Evolutionary conservation across 1,140 invertebrate species (phyloP).

Genomic region (Aphis gossypii): DNA sequence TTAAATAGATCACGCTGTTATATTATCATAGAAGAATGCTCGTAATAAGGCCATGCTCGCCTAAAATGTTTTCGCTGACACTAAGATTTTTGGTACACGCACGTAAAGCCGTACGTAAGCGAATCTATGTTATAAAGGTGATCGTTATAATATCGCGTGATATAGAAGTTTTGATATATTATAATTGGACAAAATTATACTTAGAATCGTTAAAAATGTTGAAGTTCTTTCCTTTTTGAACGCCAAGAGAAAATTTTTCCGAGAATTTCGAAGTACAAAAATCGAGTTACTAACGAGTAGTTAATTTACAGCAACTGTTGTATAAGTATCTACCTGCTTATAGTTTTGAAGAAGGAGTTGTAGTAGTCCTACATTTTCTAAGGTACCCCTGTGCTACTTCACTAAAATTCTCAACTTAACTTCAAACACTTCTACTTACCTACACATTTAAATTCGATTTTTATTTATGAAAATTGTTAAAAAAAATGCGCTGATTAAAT

Average conservation of each 20-base stretch:
- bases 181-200: background rate
- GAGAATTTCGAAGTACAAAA: accelerated
- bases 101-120: too few relatives aligned
- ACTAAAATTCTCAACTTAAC: background rate
- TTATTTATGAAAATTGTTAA: background rate
- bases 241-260: background rate
- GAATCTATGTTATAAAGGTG: background rate
- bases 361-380: background rate
- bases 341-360: background rate
- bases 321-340: background rate
- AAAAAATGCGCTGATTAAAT: background rate
- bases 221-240: background rate
- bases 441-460: background rate
- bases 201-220: background rate
- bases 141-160: background rate
- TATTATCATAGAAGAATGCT: too few relatives aligned
- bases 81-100: too few relatives aligned
- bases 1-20: too few relatives aligned
- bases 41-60: too few relatives aligned
- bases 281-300: background rate
- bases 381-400: background rate
- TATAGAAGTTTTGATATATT: background rate
- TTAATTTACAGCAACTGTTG: background rate
- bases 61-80: too few relatives aligned
- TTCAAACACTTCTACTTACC: background rate